Percentiles rank a stretch among this genome's conserved stretches.
phyloP scores from a whole-genome alignment of 1,140 invertebrate genomes.

The Drosophila mayri region DNA sequence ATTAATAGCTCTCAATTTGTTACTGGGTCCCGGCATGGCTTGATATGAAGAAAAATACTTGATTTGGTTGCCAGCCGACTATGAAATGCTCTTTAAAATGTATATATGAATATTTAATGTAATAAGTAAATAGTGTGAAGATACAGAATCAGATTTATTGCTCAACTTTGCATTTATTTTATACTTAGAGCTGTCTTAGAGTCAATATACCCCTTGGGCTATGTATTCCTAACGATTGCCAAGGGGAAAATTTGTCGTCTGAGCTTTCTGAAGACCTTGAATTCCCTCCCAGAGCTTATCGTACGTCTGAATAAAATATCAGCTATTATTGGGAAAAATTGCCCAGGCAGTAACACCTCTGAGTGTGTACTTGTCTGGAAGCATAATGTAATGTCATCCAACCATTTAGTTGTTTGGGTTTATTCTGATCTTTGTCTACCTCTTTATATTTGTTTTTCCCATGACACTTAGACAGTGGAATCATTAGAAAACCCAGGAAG shows the following conservation, averaged over 20 bases:
- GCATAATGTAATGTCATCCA: conserved; percentile 27
- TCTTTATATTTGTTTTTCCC: conserved; percentile 6
- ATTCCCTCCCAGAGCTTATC: conserved; percentile 31
- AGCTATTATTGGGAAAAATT: conserved; percentile 43
- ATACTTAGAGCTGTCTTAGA: not conserved
- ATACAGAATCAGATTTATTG: too few species aligned
- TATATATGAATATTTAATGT: not conserved
- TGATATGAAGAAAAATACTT: conserved; percentile 17
- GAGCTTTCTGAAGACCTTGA: conserved; percentile 30
- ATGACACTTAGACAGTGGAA: not conserved
- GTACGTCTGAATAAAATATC: conserved; percentile 28
- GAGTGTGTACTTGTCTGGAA: conserved; percentile 1
- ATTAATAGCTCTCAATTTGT: conserved; percentile 60
- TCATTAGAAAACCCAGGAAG: conserved; percentile 2
- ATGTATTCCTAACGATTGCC: not conserved
- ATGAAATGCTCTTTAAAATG: not conserved
- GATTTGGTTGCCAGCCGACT: not conserved
- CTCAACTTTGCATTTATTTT: not conserved
- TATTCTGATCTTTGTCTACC: not conserved
- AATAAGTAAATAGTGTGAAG: not conserved
- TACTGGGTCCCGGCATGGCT: conserved; percentile 40
- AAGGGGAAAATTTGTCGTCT: not conserved
- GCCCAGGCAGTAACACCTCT: conserved; percentile 14
- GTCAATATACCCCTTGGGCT: conserved; percentile 1
- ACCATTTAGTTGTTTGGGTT: conserved; percentile 1